Conservation (phyloP, 2,113 vertebrate species). For the Tonatia bakeri region DNA sequence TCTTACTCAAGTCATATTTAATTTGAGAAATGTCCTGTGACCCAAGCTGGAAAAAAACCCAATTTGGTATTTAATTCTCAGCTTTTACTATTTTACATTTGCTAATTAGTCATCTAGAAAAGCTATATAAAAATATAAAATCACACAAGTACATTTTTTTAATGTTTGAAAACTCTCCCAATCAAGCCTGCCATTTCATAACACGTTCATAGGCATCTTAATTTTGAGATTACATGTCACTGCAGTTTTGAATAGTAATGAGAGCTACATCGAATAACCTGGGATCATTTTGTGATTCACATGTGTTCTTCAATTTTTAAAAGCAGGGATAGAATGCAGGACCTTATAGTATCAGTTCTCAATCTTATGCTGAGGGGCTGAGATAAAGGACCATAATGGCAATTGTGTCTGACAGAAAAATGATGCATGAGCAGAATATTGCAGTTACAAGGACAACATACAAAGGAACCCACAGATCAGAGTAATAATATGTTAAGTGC, state of each 20-base stretch:
- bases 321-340: not conserved
- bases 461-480: conserved; percentile 97
- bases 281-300: not conserved
- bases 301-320: not conserved
- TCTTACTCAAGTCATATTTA: not conserved
- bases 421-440: conserved; percentile 94
- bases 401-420: conserved; percentile 94
- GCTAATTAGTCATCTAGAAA: not conserved
- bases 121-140: not conserved
- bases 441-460: conserved; percentile 88
- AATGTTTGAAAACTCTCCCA: not conserved
- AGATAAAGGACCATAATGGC: conserved; percentile 80
- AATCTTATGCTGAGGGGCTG: not conserved
- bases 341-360: not conserved
- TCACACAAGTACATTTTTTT: not conserved
- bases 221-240: not conserved
- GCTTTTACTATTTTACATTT: not conserved
- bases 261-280: not conserved
- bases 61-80: not conserved
- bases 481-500: conserved; percentile 90
- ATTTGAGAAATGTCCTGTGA: not conserved
- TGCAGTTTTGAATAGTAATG: not conserved
- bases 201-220: not conserved
- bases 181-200: not conserved
- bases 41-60: not conserved